Conservation (phyloP, 2,797 vertebrate genomes). For the Hydrophis major region DNA sequence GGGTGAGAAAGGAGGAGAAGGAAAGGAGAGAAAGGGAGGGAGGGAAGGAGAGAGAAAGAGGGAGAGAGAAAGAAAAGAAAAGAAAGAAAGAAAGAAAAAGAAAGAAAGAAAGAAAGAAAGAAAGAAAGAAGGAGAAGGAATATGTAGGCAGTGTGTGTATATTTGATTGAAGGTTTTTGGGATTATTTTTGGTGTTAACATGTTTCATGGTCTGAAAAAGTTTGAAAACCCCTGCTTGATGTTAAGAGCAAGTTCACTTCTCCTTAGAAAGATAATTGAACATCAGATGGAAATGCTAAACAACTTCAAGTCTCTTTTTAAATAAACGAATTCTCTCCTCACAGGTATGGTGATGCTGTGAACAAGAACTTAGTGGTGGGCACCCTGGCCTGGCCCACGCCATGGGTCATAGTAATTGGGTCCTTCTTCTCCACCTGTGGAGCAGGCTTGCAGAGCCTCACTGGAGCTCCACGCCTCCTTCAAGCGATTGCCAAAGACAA, state of each 20-base stretch:
- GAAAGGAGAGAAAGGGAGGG: background rate
- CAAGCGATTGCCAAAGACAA: slow-evolving; percentile 98
- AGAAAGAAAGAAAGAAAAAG: no score
- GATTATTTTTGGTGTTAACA: background rate
- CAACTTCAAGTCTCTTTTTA: fast-evolving
- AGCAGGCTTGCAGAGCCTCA: slow-evolving; percentile 92
- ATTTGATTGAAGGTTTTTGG: background rate
- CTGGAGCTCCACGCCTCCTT: slow-evolving; percentile 90
- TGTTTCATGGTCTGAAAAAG: background rate
- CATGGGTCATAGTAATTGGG: slow-evolving; percentile 96
- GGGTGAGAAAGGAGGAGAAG: background rate
- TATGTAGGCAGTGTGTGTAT: background rate
- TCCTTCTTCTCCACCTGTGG: slow-evolving; percentile 98
- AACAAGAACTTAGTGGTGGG: slow-evolving; percentile 91
- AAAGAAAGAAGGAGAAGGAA: no score
- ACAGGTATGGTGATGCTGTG: slow-evolving; percentile 91
- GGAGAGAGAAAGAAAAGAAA: fast-evolving
- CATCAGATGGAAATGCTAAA: fast-evolving
- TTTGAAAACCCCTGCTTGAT: background rate
- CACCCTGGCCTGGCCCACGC: slow-evolving; percentile 94
- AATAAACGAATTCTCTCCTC: fast-evolving
- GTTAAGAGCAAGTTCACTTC: background rate
- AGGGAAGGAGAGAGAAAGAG: no score
- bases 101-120: no score
- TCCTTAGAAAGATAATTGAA: background rate